Conservation (phyloP, 1,140 invertebrate genomes). For the Conus ventricosus region DNA sequence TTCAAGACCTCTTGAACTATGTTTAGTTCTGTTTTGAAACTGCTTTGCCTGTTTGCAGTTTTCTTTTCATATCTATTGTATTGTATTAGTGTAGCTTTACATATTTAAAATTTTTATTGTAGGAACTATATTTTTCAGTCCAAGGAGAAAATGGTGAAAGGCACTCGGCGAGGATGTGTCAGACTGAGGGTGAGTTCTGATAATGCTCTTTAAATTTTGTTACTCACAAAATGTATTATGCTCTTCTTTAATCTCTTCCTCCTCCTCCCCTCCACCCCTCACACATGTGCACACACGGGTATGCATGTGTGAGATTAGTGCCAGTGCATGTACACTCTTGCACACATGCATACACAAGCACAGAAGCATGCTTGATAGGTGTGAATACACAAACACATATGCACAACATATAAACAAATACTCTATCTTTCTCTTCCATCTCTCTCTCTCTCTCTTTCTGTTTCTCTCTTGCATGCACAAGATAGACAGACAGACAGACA, state of each 20-base stretch:
- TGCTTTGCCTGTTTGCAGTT: too few relatives aligned
- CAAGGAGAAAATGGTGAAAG: conserved; percentile 98
- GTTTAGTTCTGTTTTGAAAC: too few relatives aligned
- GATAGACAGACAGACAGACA: too few relatives aligned
- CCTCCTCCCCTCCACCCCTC: not conserved
- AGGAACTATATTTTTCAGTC: conserved; percentile 82
- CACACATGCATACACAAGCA: not conserved
- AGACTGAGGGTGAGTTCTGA: conserved; percentile 68
- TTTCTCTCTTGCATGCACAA: too few relatives aligned
- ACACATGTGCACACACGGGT: not conserved
- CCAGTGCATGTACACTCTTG: not conserved
- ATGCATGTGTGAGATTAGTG: not conserved
- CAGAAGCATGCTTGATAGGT: too few relatives aligned
- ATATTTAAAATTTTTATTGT: not conserved
- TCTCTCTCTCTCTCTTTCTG: too few relatives aligned
- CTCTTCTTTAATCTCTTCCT: not conserved
- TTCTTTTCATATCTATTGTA: too few relatives aligned
- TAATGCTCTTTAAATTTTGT: not conserved
- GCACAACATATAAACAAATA: too few relatives aligned
- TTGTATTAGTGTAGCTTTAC: too few relatives aligned
- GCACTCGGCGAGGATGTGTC: conserved; percentile 96
- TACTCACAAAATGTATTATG: not conserved
- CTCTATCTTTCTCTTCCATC: too few relatives aligned
- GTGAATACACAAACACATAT: not conserved
- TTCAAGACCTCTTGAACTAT: too few relatives aligned